Conservation (phyloP, 1,140 invertebrate genomes). For the Drosophila arawakana region DNA sequence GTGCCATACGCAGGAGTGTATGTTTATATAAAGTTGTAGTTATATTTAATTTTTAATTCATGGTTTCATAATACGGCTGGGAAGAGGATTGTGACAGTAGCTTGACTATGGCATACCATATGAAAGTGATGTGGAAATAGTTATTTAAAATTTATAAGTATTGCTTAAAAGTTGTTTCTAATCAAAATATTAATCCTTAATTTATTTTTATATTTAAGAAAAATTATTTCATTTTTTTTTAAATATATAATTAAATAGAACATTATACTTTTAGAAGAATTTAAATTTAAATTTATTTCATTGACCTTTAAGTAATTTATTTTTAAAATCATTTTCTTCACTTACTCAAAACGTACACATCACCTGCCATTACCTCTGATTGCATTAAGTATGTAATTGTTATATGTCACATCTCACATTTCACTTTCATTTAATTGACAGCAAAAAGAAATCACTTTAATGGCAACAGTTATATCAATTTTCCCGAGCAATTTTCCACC, state of each 20-base stretch:
- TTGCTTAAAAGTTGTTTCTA: too few species aligned
- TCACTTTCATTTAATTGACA: conserved; percentile 74
- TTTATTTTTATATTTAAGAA: too few species aligned
- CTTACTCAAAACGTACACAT: too few species aligned
- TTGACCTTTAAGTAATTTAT: too few species aligned
- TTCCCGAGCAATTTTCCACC: conserved; percentile 21
- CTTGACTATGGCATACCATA: conserved; percentile 15
- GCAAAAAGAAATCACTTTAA: conserved; percentile 61
- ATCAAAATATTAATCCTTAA: too few species aligned
- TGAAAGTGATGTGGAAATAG: neutral
- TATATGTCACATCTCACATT: conserved; percentile 39
- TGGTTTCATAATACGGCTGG: conserved; percentile 33
- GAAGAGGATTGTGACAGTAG: conserved; percentile 12
- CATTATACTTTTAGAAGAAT: too few species aligned
- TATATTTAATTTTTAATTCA: conserved; percentile 40
- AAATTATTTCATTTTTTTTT: too few species aligned
- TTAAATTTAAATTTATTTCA: too few species aligned
- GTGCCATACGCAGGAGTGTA: neutral
- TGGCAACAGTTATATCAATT: conserved; percentile 54
- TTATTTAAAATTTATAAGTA: too few species aligned
- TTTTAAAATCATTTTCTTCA: too few species aligned
- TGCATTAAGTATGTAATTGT: conserved; percentile 22
- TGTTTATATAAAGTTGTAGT: conserved; percentile 10
- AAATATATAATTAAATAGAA: too few species aligned
- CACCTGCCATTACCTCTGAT: too few species aligned